These are phyloP conservation scores for Cottoperca gobio DNA, from an alignment of 2,797 vertebrate species.

Conservation along the genomic window DNA sequence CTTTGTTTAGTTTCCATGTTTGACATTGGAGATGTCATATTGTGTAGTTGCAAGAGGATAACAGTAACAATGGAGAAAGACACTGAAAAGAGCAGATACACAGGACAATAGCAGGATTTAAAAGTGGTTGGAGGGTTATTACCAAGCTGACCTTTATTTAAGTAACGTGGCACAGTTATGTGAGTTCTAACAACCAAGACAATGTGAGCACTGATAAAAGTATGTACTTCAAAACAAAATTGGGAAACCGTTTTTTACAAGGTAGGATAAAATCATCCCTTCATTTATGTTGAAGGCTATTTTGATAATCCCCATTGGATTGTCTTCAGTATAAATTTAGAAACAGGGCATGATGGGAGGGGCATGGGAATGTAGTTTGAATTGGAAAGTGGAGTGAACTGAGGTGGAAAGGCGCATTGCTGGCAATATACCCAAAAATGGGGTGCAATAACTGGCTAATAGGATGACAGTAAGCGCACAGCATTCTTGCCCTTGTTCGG, in stretches of 20 bases:
- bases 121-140: not conserved
- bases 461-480: slow-evolving; percentile 42
- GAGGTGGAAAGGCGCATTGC: slow-evolving; percentile 66
- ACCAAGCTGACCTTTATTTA: not conserved
- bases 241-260: not conserved
- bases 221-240: not conserved
- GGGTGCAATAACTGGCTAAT: slow-evolving; percentile 64
- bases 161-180: not conserved
- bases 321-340: slow-evolving; percentile 35
- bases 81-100: not conserved
- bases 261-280: slow-evolving; percentile 1
- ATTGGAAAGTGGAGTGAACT: slow-evolving; percentile 60
- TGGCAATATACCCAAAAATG: slow-evolving; percentile 71
- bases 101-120: not conserved
- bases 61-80: not conserved
- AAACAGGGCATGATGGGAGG: slow-evolving; percentile 25
- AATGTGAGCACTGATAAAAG: not conserved
- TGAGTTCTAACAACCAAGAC: slow-evolving; percentile 2
- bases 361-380: slow-evolving; percentile 31
- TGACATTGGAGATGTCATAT: not conserved
- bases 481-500: slow-evolving; percentile 78
- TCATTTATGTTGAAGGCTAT: slow-evolving; percentile 4
- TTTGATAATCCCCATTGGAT: slow-evolving; percentile 34
- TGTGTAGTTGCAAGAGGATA: not conserved
- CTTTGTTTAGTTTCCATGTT: not conserved